Evolutionary conservation across 2,113 vertebrate species (phyloP), one percentile per base, ranked within the genome.

Genomic region (Balaeniceps rex): DNA sequence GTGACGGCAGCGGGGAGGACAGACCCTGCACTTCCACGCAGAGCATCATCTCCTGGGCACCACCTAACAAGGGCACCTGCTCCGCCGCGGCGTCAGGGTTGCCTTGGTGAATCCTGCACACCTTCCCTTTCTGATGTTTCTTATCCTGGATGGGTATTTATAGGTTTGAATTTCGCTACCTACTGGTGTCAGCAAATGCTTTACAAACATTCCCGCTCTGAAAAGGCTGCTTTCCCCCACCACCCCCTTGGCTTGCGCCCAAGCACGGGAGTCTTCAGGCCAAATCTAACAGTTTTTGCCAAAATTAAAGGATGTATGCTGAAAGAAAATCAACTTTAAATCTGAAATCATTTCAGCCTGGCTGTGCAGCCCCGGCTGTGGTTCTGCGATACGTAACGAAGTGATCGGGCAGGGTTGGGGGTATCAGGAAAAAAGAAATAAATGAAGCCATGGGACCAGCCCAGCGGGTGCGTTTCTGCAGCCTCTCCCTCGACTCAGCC

Each of bases 181-280:
- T 93, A 93, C 88, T 38, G 55, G 72, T 86, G 86, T 88, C 83
- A 90, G 92, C 88, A 93, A 95, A 80, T 28, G 71, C 93, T 88
- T 93, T 90, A 42, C 90, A 68, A 95, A 93, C 47, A 83, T 81
- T 90, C 88, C 93, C 60, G 4, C 74, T 91, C 38, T 78, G 83
- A 74, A 93, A 93, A 92, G 64, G 92, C 91, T 94, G 57, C 83
- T 54, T 40, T 6, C 6, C 64, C 91, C 88, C 78, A 3, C 21
- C 51, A 6, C 49, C 90, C 83, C 78, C 64, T 57, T 22, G 88
- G 91, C 89, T 89, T 31, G 52, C 42, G 81, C 65, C 91, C 86
- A 79, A 68, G 83, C 87, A 51, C 26, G 74, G 87, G 77, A 82
- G 54, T 31, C 61, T 87, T 61, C 94, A 42, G 61, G 40, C 66